Evolutionary conservation across 2,113 vertebrate genomes (phyloP), one percentile per base, ranked within the genome.

Genomic region (Centropus unirufus): DNA sequence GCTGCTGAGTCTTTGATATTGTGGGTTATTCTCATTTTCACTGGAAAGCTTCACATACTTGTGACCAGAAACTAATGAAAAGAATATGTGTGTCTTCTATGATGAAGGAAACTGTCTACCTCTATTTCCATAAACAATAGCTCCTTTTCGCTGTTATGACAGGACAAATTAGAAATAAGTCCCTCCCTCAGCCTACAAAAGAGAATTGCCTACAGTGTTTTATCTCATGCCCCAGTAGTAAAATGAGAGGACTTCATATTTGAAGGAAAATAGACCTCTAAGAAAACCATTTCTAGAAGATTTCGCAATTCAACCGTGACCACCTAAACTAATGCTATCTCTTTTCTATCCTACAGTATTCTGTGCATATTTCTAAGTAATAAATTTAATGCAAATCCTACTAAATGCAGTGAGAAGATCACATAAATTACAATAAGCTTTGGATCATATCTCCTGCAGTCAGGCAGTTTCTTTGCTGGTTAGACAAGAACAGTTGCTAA

Each of bases 331-430:
- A 67, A 77, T 2, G 23, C 16, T 73, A 46, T 49, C 27, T 69
- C 34, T 32, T 87, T 88, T 79, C 22, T 57, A 16, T n/a, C 11
- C 14, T 76, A 26, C 14, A 36, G 32, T 22, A 3, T 75, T 85
- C 14, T 16, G 34, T 57, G 42, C 11, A 54, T 66, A 73, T 66
- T 73, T 3, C 9, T 83, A 77, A 73, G 59, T 55, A 64, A 8
- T 70, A 90, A 92, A 67, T 74, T 62, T 89, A 87, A 82, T 92
- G 59, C 51, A 94, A 96, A 96, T 89, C 63, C 74, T 83, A 55
- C 58, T 90, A 79, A 94, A 83, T 80, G 55, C 67, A 74, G 22
- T 14, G 42, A 68, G 74, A 89, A 92, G 12, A 77, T 74, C 39
- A 69, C 67, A 92, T 30, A 79, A 89, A 76, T 80, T 87, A 67